Evolutionary conservation across 2,888 invertebrate genomes (phyloP).

Genomic region (Cosmorhoe ocellata): DNA sequence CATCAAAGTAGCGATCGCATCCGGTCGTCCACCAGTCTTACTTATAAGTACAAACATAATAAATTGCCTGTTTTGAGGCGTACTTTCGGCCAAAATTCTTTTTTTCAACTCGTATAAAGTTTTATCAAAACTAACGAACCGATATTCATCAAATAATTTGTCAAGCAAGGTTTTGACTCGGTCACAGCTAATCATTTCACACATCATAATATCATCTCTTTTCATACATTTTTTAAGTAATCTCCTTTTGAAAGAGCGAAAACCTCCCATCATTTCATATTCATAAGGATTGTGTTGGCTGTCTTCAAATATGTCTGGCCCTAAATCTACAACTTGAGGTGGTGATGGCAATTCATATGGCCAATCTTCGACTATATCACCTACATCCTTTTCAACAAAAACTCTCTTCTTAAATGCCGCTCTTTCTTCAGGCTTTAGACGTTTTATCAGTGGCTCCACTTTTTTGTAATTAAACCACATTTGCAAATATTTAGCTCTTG

Average conservation of each 20-base stretch:
- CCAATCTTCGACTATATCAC: constrained; percentile 35
- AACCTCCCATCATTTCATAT: constrained; percentile 5
- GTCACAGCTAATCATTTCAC: background rate
- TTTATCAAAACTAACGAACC: constrained; percentile 53
- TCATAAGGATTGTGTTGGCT: constrained; percentile 13
- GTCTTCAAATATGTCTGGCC: constrained; percentile 33
- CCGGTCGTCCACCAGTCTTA: constrained; percentile 55
- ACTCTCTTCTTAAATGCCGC: constrained; percentile 38
- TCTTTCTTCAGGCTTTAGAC: constrained; percentile 34
- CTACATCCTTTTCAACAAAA: constrained; percentile 42
- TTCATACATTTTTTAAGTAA: background rate
- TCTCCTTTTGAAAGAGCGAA: constrained; percentile 5
- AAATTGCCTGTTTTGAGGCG: constrained; percentile 52
- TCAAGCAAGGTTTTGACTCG: constrained; percentile 39
- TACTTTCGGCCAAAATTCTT: constrained; percentile 47
- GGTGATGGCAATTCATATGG: constrained; percentile 40
- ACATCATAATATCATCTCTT: background rate
- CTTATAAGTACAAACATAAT: constrained; percentile 66
- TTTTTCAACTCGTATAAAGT: constrained; percentile 53
- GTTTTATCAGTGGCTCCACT: constrained; percentile 40
- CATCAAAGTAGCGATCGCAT: constrained; percentile 48
- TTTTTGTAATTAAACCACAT: constrained; percentile 36
- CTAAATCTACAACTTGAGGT: constrained; percentile 11
- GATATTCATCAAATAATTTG: constrained; percentile 54
- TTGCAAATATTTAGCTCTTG: constrained; percentile 33